Evolutionary conservation across 1,140 invertebrate species (phyloP), one percentile per base, ranked within the genome.

Genomic region (Bombus affinis): DNA sequence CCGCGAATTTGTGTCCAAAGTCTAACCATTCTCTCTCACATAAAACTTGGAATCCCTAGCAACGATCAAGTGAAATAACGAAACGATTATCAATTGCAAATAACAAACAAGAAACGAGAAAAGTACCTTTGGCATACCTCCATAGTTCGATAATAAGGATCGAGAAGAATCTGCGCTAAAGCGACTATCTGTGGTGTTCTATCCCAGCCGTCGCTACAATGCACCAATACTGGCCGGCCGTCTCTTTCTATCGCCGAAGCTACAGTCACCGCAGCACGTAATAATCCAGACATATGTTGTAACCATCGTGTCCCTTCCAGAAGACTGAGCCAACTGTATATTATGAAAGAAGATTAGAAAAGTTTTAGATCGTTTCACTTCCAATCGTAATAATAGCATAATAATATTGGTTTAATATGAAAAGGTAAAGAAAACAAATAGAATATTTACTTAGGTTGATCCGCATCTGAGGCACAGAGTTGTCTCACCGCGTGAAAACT

Each of bases 121-220:
- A 37, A 85, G 92, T 93, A 85, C 83, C 83, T 80, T 77, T 47
- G 35, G 57, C 83, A 39, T 94, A 98, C 98, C 95, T 98, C 97
- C 83, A 98, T 96, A 15, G 98, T 99, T 86, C 99, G 95, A 94
- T 99, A 99, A 95, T 97, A 98, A 15, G 98, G 98, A 96, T 99
- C 99, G 32, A 99, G 95, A 90, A 99, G 95, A n/a, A 99, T 96
- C 94, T 99, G 97, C 32, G 98, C 98, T 65, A 99, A 96, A 22
- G 98, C 97, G 6, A 98, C 98, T 88, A 99, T 98, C 95, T 99
- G 98, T 13, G 99, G 98, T 68, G 99, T 99, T 86, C 99, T 96
- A 95, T 99, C 99, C 99, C 99, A 99, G 13, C 99, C 99, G 95
- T 99, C 99, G 5, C 98, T 98, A 95, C 99, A 99, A 94, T 99